phyloP scores from a whole-genome alignment of 2,888 invertebrate genomes.

The Eupeodes luniger region DNA sequence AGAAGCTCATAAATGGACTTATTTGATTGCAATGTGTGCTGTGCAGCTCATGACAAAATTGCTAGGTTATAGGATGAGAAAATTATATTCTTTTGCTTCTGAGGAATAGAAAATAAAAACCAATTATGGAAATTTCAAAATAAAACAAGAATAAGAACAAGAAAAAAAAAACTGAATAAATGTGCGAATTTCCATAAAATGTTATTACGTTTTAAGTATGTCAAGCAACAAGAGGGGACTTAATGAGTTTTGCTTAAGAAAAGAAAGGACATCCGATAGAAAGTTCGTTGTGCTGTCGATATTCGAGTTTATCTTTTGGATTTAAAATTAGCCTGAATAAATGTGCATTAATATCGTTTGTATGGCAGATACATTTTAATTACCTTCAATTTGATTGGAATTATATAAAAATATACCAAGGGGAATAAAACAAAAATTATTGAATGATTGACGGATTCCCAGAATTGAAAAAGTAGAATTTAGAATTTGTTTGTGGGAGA shows the following conservation, averaged over 20 bases:
- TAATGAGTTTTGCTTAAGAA: conserved; percentile 44
- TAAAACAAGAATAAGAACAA: conserved; percentile 23
- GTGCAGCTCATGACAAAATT: conserved; percentile 57
- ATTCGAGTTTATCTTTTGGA: not conserved
- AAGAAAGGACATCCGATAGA: conserved; percentile 38
- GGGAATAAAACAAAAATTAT: too few relatives aligned
- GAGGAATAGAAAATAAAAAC: conserved; percentile 40
- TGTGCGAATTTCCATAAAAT: conserved; percentile 62
- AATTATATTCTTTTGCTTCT: conserved; percentile 43
- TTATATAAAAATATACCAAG: too few relatives aligned
- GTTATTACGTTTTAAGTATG: conserved; percentile 59
- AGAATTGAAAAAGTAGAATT: too few relatives aligned
- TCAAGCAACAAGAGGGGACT: conserved; percentile 52
- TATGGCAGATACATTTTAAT: not conserved
- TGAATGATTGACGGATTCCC: too few relatives aligned
- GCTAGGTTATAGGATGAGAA: conserved; percentile 52
- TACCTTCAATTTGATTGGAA: not conserved
- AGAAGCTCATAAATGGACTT: conserved; percentile 64
- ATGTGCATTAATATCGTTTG: not conserved
- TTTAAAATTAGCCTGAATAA: not conserved
- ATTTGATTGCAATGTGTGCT: conserved; percentile 70
- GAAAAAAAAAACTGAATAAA: conserved; percentile 9
- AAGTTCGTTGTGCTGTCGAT: conserved; percentile 46
- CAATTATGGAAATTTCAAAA: conserved; percentile 52
- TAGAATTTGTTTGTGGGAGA: too few relatives aligned